Percentiles rank a stretch among this genome's conserved stretches.
Conservation (phyloP, 2,888 invertebrate species). For the Xylota sylvarum region DNA sequence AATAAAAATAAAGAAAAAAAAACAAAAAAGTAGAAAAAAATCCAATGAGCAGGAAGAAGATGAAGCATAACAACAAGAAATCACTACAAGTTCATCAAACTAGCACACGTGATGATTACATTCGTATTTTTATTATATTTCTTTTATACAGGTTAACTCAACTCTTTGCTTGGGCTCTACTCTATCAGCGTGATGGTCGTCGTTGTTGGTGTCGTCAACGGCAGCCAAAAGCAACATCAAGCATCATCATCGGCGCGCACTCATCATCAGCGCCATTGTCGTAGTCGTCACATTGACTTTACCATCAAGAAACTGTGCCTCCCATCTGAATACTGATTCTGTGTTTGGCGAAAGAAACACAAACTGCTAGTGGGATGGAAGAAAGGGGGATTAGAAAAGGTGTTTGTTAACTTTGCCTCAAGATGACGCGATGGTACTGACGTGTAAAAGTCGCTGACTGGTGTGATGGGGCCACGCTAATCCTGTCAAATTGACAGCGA, state of each 20-base stretch:
- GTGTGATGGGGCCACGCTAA: conserved; percentile 27
- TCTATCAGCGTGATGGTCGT: conserved; percentile 32
- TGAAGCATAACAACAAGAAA: conserved; percentile 70
- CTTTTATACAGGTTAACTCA: conserved; percentile 33
- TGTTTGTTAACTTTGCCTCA: conserved; percentile 39
- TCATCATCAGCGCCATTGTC: conserved; percentile 55
- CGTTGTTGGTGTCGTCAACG: conserved; percentile 24
- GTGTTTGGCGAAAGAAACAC: conserved; percentile 16
- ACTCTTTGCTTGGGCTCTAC: conserved; percentile 9
- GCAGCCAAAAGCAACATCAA: conserved; percentile 51
- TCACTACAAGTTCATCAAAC: conserved; percentile 76
- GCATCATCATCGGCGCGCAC: conserved; percentile 37
- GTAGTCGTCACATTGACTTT: conserved; percentile 37
- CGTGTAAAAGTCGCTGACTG: conserved; percentile 23
- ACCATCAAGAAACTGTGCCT: conserved; percentile 40
- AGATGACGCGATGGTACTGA: conserved; percentile 17
- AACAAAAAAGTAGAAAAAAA: conserved; percentile 23
- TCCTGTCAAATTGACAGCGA: conserved; percentile 37
- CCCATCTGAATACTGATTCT: conserved; percentile 21
- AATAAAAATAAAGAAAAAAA: conserved; percentile 16
- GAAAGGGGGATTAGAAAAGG: conserved; percentile 39
- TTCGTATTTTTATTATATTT: conserved; percentile 48
- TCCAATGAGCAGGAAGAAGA: conserved; percentile 49
- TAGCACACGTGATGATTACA: conserved; percentile 74
- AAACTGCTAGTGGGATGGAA: background rate